Percentiles rank a stretch among this genome's conserved stretches.
Evolutionary conservation across 2,113 vertebrate species (phyloP).

Genomic region (Mustela lutreola): DNA sequence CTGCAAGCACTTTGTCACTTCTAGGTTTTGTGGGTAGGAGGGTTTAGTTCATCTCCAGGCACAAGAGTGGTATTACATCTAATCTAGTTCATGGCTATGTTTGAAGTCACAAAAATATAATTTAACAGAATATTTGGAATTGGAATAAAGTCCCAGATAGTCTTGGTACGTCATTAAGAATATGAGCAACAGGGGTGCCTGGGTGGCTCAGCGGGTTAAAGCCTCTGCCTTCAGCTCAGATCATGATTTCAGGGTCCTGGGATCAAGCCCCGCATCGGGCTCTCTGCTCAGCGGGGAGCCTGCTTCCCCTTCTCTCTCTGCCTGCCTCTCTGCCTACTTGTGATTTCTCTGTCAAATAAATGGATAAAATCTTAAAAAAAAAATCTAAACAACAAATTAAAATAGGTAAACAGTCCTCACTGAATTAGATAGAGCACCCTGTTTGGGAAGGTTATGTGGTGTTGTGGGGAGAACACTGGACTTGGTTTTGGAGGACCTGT

Average conservation of each 20-base stretch:
- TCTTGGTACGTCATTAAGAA: neutral
- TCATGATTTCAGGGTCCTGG: too few species aligned
- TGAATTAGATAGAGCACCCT: neutral
- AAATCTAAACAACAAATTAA: neutral
- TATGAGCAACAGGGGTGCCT: neutral
- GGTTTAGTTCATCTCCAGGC: neutral
- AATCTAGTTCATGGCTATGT: neutral
- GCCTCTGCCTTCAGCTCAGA: too few species aligned
- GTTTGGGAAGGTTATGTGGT: neutral
- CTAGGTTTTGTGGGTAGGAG: neutral
- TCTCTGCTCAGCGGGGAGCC: too few species aligned
- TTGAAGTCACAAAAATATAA: conserved; percentile 1
- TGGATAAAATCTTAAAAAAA: neutral
- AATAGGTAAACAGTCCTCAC: neutral
- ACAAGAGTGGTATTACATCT: neutral
- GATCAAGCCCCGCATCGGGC: too few species aligned
- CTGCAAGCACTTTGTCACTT: neutral
- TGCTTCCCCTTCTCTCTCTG: too few species aligned
- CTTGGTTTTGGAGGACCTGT: neutral
- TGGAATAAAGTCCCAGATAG: neutral
- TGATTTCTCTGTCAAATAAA: too few species aligned
- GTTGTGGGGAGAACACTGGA: neutral
- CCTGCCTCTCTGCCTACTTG: too few species aligned
- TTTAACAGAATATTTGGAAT: neutral
- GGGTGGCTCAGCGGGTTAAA: too few species aligned